Conservation (phyloP, 92 coral and sea anemone species). For the Desmophyllum pertusum region DNA sequence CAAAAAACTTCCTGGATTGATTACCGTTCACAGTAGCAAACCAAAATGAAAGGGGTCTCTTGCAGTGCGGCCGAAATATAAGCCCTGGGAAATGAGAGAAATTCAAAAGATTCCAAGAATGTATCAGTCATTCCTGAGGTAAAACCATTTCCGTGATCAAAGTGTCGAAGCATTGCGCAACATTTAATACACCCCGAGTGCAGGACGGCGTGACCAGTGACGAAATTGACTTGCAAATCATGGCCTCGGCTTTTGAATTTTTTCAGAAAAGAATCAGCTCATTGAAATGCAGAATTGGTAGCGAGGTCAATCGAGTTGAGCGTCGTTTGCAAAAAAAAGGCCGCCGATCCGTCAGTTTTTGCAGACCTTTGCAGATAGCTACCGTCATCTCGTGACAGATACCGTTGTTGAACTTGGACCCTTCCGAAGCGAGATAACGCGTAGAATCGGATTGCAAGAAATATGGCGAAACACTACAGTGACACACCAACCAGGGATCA, state of each 20-base stretch:
- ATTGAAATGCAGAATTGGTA: conserved; percentile 31
- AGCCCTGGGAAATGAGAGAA: neutral
- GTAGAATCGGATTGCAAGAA: neutral
- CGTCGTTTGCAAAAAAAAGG: conserved; percentile 1
- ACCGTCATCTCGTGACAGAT: neutral
- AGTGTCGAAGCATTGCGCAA: neutral
- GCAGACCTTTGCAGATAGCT: neutral
- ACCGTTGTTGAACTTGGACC: neutral
- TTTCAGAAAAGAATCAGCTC: neutral
- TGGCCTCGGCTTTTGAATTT: neutral
- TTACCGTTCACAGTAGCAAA: neutral
- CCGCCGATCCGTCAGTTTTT: neutral
- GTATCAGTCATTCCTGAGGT: neutral
- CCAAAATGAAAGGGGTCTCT: neutral
- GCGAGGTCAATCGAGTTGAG: conserved; percentile 13
- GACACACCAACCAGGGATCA: conserved; percentile 24
- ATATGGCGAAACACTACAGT: conserved; percentile 32
- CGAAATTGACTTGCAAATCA: conserved; percentile 40
- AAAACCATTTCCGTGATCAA: neutral
- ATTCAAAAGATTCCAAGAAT: neutral
- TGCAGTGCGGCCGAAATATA: neutral
- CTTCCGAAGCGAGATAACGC: neutral
- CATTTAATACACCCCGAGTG: neutral
- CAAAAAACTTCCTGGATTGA: neutral
- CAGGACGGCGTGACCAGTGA: conserved; percentile 14